Conservation (phyloP, 2,888 invertebrate species). For the Tipula unca region DNA sequence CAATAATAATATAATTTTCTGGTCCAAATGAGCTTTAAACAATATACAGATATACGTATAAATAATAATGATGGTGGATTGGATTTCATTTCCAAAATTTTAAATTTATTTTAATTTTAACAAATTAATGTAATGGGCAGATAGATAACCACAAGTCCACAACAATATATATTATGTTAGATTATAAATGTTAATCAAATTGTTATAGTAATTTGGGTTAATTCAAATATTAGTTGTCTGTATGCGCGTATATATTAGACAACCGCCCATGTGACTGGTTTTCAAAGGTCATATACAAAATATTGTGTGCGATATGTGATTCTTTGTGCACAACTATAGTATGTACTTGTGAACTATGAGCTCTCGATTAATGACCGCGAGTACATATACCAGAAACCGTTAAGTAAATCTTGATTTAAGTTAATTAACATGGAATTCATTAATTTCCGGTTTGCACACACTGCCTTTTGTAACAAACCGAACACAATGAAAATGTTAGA, state of each 20-base stretch:
- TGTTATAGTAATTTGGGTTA: background rate
- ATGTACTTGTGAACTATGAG: background rate
- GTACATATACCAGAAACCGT: background rate
- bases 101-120: background rate
- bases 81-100: background rate
- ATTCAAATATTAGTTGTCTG: too few relatives aligned
- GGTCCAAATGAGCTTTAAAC: conserved; percentile 8
- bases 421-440: conserved; percentile 8
- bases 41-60: background rate
- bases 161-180: background rate
- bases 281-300: background rate
- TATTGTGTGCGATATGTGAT: background rate
- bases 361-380: background rate
- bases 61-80: background rate
- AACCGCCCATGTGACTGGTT: background rate
- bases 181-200: background rate
- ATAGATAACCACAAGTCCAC: background rate
- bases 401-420: background rate
- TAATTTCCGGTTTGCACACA: background rate
- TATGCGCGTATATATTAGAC: background rate
- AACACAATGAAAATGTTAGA: conserved; percentile 2
- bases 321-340: background rate
- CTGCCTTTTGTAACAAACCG: background rate
- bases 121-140: background rate
- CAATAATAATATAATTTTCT: conserved; percentile 2